phyloP scores from a whole-genome alignment of 1,140 invertebrate genomes.

The Octopus bimaculoides region DNA sequence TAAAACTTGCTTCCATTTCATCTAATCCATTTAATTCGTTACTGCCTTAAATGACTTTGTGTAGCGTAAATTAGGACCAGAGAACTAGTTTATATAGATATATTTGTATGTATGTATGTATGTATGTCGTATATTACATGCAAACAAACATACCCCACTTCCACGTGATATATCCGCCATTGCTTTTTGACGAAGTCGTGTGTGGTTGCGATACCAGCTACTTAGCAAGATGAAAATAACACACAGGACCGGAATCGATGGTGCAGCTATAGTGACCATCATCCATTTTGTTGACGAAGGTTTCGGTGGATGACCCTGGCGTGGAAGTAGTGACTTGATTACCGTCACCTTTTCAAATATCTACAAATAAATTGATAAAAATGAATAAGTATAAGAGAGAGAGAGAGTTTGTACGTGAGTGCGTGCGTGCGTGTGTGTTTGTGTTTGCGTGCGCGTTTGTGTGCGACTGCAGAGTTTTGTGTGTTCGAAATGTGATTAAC shows the following conservation, averaged over 20 bases:
- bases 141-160: neutral
- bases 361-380: neutral
- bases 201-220: neutral
- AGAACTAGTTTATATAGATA: neutral
- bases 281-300: neutral
- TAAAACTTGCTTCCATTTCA: too few relatives aligned
- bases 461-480: too few relatives aligned
- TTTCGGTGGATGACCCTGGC: neutral
- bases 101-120: neutral
- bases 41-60: too few relatives aligned
- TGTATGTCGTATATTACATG: neutral
- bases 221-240: neutral
- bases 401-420: neutral
- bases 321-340: neutral
- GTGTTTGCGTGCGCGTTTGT: too few relatives aligned
- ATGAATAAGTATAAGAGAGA: neutral
- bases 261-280: neutral
- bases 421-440: too few relatives aligned
- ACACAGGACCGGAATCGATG: neutral
- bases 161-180: neutral
- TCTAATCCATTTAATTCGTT: too few relatives aligned
- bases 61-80: too few relatives aligned
- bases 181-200: conserved; percentile 2
- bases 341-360: neutral
- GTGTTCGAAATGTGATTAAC: too few relatives aligned